phyloP scores from a whole-genome alignment of 2,113 vertebrate genomes.

The Rattus norvegicus region GRCr8 NC_086019.1:137546001-137546500 shows the following conservation, averaged over 20 bases:
- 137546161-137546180: rapidly evolving
- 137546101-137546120: background rate
- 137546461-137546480: background rate
- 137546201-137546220: background rate
- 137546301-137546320: background rate
- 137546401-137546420: background rate
- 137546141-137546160: background rate
- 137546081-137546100: rapidly evolving
- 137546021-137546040: background rate
- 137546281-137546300: background rate
- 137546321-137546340: background rate
- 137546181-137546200: background rate
- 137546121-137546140: rapidly evolving
- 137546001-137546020: too few relatives aligned
- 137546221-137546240: background rate
- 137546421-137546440: background rate
- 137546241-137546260: background rate
- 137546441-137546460: background rate
- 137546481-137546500: background rate
- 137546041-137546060: background rate
- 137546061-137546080: background rate
- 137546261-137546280: background rate
- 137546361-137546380: background rate
- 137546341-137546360: background rate
- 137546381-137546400: background rate